These are phyloP conservation scores for Furnarius figulus DNA, from an alignment of 2,113 vertebrate genomes.

Conservation along the genomic window DNA sequence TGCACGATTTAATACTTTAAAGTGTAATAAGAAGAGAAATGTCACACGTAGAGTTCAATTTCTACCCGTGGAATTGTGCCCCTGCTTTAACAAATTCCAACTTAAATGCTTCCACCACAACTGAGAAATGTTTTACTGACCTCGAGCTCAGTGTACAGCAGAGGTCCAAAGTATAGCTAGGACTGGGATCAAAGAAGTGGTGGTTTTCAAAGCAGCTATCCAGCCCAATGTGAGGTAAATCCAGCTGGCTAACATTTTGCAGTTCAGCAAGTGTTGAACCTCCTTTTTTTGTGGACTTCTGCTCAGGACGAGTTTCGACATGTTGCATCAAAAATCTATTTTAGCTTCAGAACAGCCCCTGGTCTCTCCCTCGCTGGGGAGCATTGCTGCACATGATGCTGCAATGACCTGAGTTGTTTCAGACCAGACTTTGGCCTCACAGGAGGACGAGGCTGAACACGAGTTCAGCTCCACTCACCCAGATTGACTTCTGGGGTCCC, in stretches of 20 bases:
- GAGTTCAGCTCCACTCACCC: not conserved
- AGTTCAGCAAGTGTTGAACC: not conserved
- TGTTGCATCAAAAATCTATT: not conserved
- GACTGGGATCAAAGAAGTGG: constrained; percentile 25
- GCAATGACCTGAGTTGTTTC: not conserved
- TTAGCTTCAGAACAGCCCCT: not conserved
- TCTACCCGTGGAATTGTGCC: constrained; percentile 46
- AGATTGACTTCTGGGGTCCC: not conserved
- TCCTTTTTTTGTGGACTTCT: not conserved
- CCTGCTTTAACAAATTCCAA: constrained; percentile 50
- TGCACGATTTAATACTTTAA: constrained; percentile 27
- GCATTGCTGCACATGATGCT: not conserved
- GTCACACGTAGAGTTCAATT: constrained; percentile 49
- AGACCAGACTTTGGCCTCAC: not conserved
- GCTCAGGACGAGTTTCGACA: not conserved
- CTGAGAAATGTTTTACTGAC: constrained; percentile 24
- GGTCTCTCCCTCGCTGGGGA: not conserved
- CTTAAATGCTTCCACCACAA: constrained; percentile 45
- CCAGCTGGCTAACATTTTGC: not conserved
- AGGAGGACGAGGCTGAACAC: not conserved
- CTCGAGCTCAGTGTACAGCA: not conserved
- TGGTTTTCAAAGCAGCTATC: not conserved
- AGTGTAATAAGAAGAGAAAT: constrained; percentile 58
- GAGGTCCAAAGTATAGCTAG: not conserved
- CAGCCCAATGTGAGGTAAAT: not conserved